phyloP scores from a whole-genome alignment of 2,888 invertebrate species.

The Tipula unca region DNA sequence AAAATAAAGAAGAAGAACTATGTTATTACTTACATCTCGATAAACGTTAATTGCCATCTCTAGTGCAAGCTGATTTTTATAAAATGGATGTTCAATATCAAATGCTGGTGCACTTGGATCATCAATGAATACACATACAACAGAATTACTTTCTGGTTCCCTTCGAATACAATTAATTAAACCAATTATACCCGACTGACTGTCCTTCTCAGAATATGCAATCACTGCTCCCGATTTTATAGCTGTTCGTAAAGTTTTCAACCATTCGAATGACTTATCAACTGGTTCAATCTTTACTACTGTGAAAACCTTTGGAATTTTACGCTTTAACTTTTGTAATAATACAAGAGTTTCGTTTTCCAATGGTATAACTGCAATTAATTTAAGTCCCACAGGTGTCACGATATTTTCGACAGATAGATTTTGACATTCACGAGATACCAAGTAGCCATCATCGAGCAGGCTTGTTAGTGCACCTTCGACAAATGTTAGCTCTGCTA shows the following conservation, averaged over 20 bases:
- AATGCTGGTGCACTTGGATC: constrained; percentile 57
- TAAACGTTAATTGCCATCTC: constrained; percentile 75
- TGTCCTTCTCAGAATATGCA: constrained; percentile 54
- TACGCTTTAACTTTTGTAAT: constrained; percentile 31
- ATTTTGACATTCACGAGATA: constrained; percentile 50
- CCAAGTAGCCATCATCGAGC: constrained; percentile 51
- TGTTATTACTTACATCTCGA: constrained; percentile 54
- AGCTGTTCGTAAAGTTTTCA: constrained; percentile 32
- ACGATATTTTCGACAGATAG: constrained; percentile 39
- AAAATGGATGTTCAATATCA: constrained; percentile 53
- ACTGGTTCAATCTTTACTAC: constrained; percentile 32
- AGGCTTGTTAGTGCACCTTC: constrained; percentile 44
- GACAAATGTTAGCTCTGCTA: constrained; percentile 34
- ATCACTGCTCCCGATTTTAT: constrained; percentile 35
- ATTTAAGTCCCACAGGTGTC: constrained; percentile 31
- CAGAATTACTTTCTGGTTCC: constrained; percentile 64
- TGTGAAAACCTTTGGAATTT: constrained; percentile 28
- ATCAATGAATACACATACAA: constrained; percentile 54
- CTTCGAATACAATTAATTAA: constrained; percentile 76
- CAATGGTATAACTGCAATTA: constrained; percentile 33
- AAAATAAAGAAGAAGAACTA: too few relatives aligned
- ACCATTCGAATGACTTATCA: constrained; percentile 35
- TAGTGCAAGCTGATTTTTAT: constrained; percentile 55
- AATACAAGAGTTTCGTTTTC: constrained; percentile 34
- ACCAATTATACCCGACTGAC: constrained; percentile 65